These are phyloP conservation scores for Amphipoea lucens DNA, from an alignment of 2,888 invertebrate species.

Conservation along the genomic window DNA sequence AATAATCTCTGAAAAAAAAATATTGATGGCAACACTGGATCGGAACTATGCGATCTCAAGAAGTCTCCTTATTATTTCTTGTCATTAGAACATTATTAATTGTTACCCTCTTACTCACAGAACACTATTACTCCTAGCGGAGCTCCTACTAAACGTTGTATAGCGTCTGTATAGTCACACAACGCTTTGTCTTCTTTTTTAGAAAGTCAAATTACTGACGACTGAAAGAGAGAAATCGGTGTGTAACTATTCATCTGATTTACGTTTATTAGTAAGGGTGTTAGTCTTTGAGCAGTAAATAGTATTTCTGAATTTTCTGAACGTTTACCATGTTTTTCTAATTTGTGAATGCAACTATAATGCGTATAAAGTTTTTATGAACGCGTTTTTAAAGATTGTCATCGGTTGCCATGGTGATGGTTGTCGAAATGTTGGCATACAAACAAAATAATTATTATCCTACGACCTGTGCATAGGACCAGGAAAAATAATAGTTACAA, in stretches of 20 bases:
- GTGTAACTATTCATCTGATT: no score
- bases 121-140: no score
- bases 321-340: not conserved
- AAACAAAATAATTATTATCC: not conserved
- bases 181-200: no score
- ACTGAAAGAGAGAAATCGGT: no score
- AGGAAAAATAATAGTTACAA: not conserved
- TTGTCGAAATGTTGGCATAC: constrained; percentile 1
- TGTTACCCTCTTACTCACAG: no score
- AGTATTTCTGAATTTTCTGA: not conserved
- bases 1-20: not conserved
- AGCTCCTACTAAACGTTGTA: no score
- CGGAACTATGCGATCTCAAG: not conserved
- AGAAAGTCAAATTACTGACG: no score
- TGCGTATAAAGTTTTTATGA: not conserved
- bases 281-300: no score
- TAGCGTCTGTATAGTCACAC: no score
- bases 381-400: not conserved
- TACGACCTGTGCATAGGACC: not conserved
- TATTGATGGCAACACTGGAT: constrained; percentile 15
- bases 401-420: constrained; percentile 44
- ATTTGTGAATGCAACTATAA: constrained; percentile 1
- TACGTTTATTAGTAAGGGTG: no score
- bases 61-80: not conserved
- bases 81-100: no score